These are phyloP conservation scores for Papilio helenus DNA, from an alignment of 1,140 invertebrate species.

Conservation along the genomic window DNA sequence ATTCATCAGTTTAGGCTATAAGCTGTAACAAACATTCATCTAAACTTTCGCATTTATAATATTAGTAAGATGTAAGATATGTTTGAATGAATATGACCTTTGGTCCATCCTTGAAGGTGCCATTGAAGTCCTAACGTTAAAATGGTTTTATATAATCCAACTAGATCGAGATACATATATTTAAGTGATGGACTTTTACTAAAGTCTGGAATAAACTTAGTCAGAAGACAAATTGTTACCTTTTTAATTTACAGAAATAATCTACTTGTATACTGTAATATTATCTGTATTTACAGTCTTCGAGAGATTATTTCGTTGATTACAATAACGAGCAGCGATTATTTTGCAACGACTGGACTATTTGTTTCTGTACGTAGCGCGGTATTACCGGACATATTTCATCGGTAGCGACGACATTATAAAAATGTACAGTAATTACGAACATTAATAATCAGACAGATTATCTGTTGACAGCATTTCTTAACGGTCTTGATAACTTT, in stretches of 20 bases:
- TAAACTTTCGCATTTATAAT: no score
- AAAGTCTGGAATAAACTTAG: neutral
- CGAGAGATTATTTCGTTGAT: conserved; percentile 24
- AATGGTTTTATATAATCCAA: neutral
- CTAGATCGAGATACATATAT: neutral
- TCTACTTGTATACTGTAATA: neutral
- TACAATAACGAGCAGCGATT: conserved; percentile 32
- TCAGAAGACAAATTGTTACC: neutral
- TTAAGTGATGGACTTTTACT: no score
- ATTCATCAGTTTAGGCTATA: no score
- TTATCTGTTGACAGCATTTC: neutral
- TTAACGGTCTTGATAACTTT: neutral
- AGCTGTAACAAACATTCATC: no score
- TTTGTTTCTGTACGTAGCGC: conserved; percentile 25
- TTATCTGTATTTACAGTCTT: conserved; percentile 22
- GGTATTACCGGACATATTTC: conserved; percentile 6
- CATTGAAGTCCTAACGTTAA: neutral
- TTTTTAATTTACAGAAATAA: neutral
- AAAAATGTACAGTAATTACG: conserved; percentile 14
- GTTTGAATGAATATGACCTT: no score
- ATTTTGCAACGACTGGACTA: conserved; percentile 13
- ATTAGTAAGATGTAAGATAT: no score
- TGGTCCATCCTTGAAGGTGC: neutral
- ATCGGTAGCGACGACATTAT: conserved; percentile 1
- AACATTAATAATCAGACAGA: conserved; percentile 10